Evolutionary conservation across 2,797 vertebrate genomes (phyloP), one percentile per base, ranked within the genome.

Genomic region (Peromyscus eremicus): DNA sequence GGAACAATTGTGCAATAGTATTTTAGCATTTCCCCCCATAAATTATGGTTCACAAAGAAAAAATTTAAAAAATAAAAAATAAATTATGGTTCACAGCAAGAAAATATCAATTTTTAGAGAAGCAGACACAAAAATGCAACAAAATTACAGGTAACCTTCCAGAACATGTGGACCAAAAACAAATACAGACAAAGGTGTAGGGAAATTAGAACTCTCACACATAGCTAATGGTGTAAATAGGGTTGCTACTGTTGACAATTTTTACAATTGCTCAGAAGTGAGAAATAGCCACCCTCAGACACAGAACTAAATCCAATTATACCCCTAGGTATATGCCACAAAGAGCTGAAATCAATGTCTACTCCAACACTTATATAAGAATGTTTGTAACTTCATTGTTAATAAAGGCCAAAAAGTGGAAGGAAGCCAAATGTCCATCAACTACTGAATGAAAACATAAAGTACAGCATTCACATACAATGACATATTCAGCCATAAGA

Each of bases 71-170:
- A 52, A 52, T 52, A 52, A 52, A 14, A 52, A 52, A 40, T 84
- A 94, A 81, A 49, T 92, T 64, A 85, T n/a, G n/a, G 52, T 95
- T 64, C 64, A 97, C 3, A 90, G 55, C 60, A 94, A 96, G 34
- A 64, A 32, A 79, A 55, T 5, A 77, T 68, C 27, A 75, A 91
- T 89, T 94, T 84, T 86, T 62, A 86, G 89, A 88, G 92, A 96
- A 46, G 60, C 40, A 90, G 23, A 94, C 40, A 89, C 29, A 95
- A 34, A 77, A 82, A 60, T 27, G 40, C 60, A 85, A 82, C 21
- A 94, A 92, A 96, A 89, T 77, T 87, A 70, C 40, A 34, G n/a
- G 60, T 70, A 92, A 3, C 10, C 17, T 34, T 25, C 37, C 23
- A 92, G 80, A 94, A 75, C 13, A 88, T 64, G 83, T 32, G n/a